A percentile compares a stretch with the other conserved stretches of the same genome.
These are phyloP conservation scores for Sparidentex hasta DNA, from an alignment of 2,797 vertebrate species.

Conservation along the genomic window DNA sequence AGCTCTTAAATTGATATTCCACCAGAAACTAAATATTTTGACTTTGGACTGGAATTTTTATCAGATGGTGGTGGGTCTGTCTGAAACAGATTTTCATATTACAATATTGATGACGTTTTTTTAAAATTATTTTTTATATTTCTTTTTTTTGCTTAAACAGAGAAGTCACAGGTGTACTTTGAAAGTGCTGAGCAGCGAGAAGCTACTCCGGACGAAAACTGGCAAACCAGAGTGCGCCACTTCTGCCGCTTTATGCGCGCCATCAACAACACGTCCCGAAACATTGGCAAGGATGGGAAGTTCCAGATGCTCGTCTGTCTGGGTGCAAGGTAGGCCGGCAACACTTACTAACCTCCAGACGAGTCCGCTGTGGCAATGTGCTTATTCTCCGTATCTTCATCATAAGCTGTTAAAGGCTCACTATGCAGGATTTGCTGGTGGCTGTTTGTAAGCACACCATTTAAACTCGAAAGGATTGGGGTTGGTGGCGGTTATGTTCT, in stretches of 20 bases:
- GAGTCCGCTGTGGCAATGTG: neutral
- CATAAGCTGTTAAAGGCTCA: neutral
- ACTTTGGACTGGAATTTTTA: no score
- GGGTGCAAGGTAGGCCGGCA: slow-evolving; percentile 92
- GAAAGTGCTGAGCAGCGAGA: slow-evolving; percentile 93
- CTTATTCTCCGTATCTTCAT: neutral
- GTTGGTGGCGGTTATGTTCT: no score
- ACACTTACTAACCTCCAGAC: neutral
- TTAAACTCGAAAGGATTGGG: no score
- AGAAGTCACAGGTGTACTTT: slow-evolving; percentile 98
- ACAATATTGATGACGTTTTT: neutral
- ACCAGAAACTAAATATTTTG: neutral
- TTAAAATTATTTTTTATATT: neutral
- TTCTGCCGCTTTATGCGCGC: slow-evolving; percentile 97
- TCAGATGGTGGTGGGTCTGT: neutral
- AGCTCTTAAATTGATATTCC: neutral
- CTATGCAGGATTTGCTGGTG: no score
- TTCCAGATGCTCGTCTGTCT: slow-evolving; percentile 99
- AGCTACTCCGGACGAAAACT: slow-evolving; percentile 93
- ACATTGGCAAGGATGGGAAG: slow-evolving; percentile 99
- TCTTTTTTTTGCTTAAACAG: slow-evolving; percentile 77
- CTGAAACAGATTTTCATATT: neutral
- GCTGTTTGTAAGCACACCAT: no score
- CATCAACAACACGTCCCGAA: slow-evolving; percentile 95
- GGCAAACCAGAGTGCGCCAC: slow-evolving; percentile 93